Evolutionary conservation across 2,888 invertebrate species (phyloP).

Genomic region (Platypus cylindrus): DNA sequence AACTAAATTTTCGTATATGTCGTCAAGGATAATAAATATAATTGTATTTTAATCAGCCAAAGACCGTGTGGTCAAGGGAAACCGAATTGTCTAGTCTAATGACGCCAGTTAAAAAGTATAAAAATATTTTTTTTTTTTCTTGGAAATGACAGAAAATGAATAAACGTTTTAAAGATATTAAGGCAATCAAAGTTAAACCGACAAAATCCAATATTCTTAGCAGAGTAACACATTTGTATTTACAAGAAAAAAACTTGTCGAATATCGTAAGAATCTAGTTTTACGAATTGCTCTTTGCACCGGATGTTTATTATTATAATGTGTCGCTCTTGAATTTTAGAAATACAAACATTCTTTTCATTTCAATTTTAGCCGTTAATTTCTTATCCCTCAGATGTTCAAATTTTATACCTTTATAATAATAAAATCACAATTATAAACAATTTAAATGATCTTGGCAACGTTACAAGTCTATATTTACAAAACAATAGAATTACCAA

Average conservation of each 20-base stretch:
- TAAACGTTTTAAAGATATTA: no score
- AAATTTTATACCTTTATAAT: slow-evolving; percentile 49
- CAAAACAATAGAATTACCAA: slow-evolving; percentile 69
- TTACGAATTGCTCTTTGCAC: not conserved
- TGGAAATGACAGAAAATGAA: no score
- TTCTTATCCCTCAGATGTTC: slow-evolving; percentile 34
- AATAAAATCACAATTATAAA: slow-evolving; percentile 48
- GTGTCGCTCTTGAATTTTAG: not conserved
- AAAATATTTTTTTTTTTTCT: no score
- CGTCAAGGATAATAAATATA: no score
- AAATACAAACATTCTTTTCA: slow-evolving; percentile 5
- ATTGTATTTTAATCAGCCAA: no score
- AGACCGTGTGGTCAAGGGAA: no score
- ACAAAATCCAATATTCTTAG: slow-evolving; percentile 8
- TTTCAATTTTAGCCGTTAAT: slow-evolving; percentile 15
- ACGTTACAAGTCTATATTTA: slow-evolving; percentile 54
- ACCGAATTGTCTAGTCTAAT: no score
- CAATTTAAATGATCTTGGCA: slow-evolving; percentile 40
- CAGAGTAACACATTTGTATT: slow-evolving; percentile 20
- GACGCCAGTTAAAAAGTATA: no score
- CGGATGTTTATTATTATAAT: not conserved
- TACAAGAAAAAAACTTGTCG: slow-evolving; percentile 20
- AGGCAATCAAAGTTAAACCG: slow-evolving; percentile 2
- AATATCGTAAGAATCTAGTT: slow-evolving; percentile 18
- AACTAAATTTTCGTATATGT: no score